These are phyloP conservation scores for Epinephelus cyanopodus DNA, from an alignment of 2,113 vertebrate genomes.

Conservation along the genomic window DNA sequence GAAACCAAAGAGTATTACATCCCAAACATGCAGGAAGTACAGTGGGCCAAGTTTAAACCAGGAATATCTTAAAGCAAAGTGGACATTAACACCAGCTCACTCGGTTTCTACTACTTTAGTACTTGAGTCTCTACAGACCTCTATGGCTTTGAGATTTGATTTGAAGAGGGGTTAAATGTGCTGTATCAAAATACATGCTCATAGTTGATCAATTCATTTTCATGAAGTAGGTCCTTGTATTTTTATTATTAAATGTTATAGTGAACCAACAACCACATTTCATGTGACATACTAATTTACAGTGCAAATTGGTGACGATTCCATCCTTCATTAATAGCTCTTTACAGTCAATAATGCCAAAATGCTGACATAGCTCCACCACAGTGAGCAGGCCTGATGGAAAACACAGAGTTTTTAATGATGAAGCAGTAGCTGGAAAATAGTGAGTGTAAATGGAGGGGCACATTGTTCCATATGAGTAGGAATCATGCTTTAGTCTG, in stretches of 20 bases:
- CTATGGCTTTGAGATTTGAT: too few species aligned
- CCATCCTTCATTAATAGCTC: not conserved
- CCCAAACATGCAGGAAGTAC: too few species aligned
- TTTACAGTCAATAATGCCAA: not conserved
- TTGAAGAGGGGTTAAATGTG: not conserved
- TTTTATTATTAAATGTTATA: not conserved
- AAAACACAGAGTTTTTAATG: not conserved
- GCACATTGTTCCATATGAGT: not conserved
- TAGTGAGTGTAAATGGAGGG: not conserved
- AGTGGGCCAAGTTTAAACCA: too few species aligned
- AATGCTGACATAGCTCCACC: not conserved
- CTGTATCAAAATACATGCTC: not conserved
- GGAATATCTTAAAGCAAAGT: too few species aligned
- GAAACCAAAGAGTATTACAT: too few species aligned
- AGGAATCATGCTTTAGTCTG: not conserved
- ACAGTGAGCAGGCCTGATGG: not conserved
- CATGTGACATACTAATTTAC: not conserved
- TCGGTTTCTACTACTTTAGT: too few species aligned
- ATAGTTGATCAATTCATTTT: not conserved
- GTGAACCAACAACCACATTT: not conserved
- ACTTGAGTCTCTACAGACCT: too few species aligned
- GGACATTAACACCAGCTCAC: too few species aligned
- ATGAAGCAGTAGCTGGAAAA: conserved; percentile 5
- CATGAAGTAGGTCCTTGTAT: not conserved
- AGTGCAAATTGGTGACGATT: not conserved